Conservation (phyloP, 1,140 invertebrate species). For the Drosophila erecta region DNA sequence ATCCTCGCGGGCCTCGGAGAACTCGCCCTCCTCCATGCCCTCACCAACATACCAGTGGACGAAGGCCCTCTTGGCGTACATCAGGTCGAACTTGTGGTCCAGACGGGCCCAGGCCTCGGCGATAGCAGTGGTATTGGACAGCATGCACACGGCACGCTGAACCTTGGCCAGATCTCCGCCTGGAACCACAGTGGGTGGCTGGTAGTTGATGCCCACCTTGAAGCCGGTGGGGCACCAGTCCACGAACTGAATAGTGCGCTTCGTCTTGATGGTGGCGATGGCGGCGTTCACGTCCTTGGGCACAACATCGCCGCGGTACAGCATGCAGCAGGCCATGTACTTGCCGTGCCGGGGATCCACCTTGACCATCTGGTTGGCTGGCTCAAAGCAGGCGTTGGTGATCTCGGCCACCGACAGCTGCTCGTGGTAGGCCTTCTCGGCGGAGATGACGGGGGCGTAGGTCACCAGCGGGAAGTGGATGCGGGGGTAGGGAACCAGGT, state of each 20-base stretch:
- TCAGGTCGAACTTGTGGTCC: conserved; percentile 7
- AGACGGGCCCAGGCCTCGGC: conserved; percentile 11
- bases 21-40: conserved; percentile 13
- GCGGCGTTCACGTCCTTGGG: conserved; percentile 11
- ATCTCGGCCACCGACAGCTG: conserved; percentile 12
- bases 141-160: conserved; percentile 9
- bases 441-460: conserved; percentile 9
- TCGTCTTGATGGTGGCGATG: conserved; percentile 9
- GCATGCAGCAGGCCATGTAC: conserved; percentile 13
- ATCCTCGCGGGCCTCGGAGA: conserved; percentile 6
- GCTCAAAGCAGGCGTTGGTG: conserved; percentile 10
- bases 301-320: conserved; percentile 7
- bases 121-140: conserved; percentile 5
- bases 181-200: conserved; percentile 4
- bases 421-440: conserved; percentile 12
- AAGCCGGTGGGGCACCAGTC: conserved; percentile 11
- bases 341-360: conserved; percentile 10
- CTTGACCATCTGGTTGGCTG: conserved; percentile 10
- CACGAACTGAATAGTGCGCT: conserved; percentile 14
- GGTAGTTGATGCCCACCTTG: conserved; percentile 12
- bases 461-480: conserved; percentile 11
- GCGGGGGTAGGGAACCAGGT: conserved; percentile 6
- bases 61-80: conserved; percentile 7
- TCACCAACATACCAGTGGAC: conserved; percentile 9
- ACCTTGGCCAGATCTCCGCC: conserved; percentile 11